Percentiles rank a stretch among this genome's conserved stretches.
Conservation (phyloP, 2,888 invertebrate species). For the Pediacus dermestoides region DNA sequence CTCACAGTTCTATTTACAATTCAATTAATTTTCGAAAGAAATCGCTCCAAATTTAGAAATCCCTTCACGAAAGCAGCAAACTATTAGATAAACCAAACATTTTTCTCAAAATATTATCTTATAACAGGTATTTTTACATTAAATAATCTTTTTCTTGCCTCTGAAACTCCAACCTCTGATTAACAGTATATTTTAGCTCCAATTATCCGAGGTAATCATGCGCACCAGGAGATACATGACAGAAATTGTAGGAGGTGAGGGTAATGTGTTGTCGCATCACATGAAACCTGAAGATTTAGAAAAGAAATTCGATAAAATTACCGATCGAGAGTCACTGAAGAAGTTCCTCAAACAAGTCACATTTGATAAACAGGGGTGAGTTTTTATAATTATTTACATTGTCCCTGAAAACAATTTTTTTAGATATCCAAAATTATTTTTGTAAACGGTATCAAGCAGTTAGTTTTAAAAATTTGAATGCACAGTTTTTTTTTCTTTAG, state of each 20-base stretch:
- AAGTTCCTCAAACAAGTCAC: slow-evolving; percentile 90
- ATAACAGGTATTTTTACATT: not conserved
- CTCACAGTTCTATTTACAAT: too few relatives aligned
- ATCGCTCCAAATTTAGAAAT: too few relatives aligned
- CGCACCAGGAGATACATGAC: slow-evolving; percentile 92
- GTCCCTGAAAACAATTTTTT: too few relatives aligned
- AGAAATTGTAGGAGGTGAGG: slow-evolving; percentile 82
- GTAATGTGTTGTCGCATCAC: slow-evolving; percentile 84
- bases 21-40: too few relatives aligned
- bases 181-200: slow-evolving; percentile 72
- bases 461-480: too few relatives aligned
- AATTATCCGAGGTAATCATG: slow-evolving; percentile 96
- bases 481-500: slow-evolving; percentile 7
- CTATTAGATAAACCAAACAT: too few relatives aligned
- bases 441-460: too few relatives aligned
- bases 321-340: slow-evolving; percentile 74
- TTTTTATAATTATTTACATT: slow-evolving; percentile 12
- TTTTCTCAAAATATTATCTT: too few relatives aligned
- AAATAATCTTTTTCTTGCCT: not conserved
- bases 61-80: too few relatives aligned
- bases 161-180: too few relatives aligned
- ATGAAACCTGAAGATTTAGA: slow-evolving; percentile 83
- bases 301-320: slow-evolving; percentile 73
- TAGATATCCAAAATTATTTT: too few relatives aligned
- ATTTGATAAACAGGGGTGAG: slow-evolving; percentile 89